A percentile compares a stretch with the other conserved stretches of the same genome.
Conservation (phyloP, 2,797 vertebrate genomes). For the Coregonus suidteri region DNA sequence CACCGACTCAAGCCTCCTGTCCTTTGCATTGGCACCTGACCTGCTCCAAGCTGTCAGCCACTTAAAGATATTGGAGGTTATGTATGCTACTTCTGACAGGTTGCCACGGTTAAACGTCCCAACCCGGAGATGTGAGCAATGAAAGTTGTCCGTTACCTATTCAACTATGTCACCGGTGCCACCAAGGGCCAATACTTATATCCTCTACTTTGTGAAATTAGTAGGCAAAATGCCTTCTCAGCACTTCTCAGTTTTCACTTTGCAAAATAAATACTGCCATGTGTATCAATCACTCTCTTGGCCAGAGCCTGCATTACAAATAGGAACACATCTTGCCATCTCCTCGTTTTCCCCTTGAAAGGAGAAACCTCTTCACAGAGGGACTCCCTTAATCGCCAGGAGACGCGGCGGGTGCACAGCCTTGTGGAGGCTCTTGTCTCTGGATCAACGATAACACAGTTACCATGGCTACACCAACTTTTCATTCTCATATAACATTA, state of each 20-base stretch:
- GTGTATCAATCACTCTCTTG: conserved; percentile 34
- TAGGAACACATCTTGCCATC: conserved; percentile 39
- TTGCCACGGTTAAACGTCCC: conserved; percentile 16
- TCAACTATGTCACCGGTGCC: neutral
- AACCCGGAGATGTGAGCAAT: neutral
- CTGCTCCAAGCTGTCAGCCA: conserved; percentile 9
- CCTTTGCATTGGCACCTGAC: conserved; percentile 1
- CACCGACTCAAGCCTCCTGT: neutral
- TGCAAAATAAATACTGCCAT: conserved; percentile 2
- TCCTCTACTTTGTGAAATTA: conserved; percentile 19
- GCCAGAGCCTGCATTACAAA: conserved; percentile 14
- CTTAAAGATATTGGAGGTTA: conserved; percentile 5
- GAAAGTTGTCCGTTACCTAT: neutral
- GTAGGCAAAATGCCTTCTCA: conserved; percentile 41
- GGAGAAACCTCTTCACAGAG: conserved; percentile 26
- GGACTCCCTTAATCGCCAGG: neutral
- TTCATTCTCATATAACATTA: conserved; percentile 35
- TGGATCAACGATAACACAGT: conserved; percentile 53
- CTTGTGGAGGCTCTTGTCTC: conserved; percentile 48
- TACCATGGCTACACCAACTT: conserved; percentile 60
- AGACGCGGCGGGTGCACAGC: conserved; percentile 19
- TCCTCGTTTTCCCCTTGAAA: conserved; percentile 31
- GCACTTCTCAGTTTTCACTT: conserved; percentile 23
- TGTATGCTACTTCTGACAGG: conserved; percentile 26
- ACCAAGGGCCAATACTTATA: conserved; percentile 6